Evolutionary conservation across 1,140 invertebrate species (phyloP).

Genomic region (Philaenus spumarius): DNA sequence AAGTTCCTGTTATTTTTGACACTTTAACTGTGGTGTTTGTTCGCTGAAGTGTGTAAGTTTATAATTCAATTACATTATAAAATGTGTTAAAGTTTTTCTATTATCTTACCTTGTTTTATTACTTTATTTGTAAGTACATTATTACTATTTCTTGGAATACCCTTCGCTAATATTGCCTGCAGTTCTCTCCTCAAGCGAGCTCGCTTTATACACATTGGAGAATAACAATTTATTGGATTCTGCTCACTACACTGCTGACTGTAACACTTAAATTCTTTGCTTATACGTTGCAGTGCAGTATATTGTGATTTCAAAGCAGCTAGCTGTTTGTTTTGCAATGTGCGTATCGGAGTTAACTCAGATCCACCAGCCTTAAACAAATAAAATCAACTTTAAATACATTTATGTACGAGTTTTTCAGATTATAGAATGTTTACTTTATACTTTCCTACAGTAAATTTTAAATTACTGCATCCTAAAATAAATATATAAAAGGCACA

Average conservation of each 20-base stretch:
- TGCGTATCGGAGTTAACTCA: neutral
- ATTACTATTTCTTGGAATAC: no score
- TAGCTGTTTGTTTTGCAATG: constrained; percentile 13
- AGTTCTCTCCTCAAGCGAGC: constrained; percentile 59
- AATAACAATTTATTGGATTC: constrained; percentile 57
- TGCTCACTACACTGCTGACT: constrained; percentile 58
- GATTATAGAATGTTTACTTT: no score
- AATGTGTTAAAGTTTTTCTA: no score
- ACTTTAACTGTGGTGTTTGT: no score
- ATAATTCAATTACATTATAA: no score
- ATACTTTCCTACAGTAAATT: no score
- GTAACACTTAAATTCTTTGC: constrained; percentile 62
- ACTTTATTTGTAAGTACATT: neutral
- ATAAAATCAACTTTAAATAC: no score
- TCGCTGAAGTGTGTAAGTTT: no score
- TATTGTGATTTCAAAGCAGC: constrained; percentile 26
- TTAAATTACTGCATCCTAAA: no score
- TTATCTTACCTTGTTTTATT: constrained; percentile 5
- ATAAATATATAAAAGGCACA: no score
- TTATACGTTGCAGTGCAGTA: constrained; percentile 36
- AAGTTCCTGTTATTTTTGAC: no score
- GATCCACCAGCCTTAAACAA: neutral
- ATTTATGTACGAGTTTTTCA: no score
- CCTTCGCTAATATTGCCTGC: constrained; percentile 31
- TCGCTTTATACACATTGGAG: constrained; percentile 65